A percentile compares a stretch with the other conserved stretches of the same genome.
Conservation (phyloP, 2,888 invertebrate species). For the Nowickia ferox region DNA sequence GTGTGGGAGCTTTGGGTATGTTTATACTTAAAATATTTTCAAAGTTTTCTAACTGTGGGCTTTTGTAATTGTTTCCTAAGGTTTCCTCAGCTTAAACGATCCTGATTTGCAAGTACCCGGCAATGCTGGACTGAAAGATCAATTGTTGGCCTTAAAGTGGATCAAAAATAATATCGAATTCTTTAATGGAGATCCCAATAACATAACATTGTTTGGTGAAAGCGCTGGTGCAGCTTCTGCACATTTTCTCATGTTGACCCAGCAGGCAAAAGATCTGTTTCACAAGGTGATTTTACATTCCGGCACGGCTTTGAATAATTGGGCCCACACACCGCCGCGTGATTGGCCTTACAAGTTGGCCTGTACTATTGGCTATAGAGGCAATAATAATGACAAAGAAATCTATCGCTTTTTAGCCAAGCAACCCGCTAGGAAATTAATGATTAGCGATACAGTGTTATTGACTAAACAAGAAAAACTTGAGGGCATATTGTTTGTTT, state of each 20-base stretch:
- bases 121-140: constrained; percentile 85
- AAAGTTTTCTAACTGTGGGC: background rate
- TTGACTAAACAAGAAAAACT: constrained; percentile 77
- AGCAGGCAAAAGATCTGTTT: constrained; percentile 82
- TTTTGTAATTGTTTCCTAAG: constrained; percentile 75
- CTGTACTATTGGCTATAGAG: constrained; percentile 79
- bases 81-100: constrained; percentile 84
- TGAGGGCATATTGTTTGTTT: constrained; percentile 76
- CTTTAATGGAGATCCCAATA: constrained; percentile 84
- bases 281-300: constrained; percentile 82
- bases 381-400: constrained; percentile 79
- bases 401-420: constrained; percentile 74
- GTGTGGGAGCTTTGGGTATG: constrained; percentile 83
- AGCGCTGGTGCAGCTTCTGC: constrained; percentile 84
- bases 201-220: constrained; percentile 84
- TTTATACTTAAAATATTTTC: background rate
- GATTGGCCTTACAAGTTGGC: constrained; percentile 80
- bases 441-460: constrained; percentile 75
- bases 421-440: constrained; percentile 73
- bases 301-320: constrained; percentile 78
- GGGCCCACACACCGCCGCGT: constrained; percentile 76
- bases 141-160: constrained; percentile 84
- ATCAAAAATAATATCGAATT: constrained; percentile 83
- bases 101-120: constrained; percentile 84
- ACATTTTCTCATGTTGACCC: constrained; percentile 83